Evolutionary conservation across 92 coral and sea anemone species (phyloP).

Genomic region (Phenganax subtilis): DNA sequence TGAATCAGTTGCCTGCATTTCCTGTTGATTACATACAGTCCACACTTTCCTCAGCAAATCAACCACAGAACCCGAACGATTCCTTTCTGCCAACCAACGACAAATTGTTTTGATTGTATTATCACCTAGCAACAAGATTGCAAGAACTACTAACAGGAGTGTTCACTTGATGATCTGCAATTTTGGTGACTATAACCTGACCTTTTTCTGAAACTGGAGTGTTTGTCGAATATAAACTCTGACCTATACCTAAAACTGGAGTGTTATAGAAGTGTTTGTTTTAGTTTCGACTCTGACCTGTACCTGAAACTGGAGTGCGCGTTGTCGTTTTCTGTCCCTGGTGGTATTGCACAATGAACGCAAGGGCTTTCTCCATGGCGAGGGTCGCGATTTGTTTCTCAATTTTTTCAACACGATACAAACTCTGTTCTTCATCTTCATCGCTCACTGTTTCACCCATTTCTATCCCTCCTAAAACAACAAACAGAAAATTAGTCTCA

Average conservation of each 20-base stretch:
- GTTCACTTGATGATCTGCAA: no score
- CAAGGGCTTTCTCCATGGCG: constrained; percentile 23
- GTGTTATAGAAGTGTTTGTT: not conserved
- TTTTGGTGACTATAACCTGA: no score
- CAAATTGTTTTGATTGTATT: constrained; percentile 11
- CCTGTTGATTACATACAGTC: not conserved
- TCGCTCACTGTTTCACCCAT: not conserved
- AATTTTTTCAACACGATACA: constrained; percentile 13
- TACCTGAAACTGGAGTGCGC: not conserved
- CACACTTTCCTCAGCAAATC: constrained; percentile 4
- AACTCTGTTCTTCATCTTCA: not conserved
- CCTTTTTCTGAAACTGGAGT: no score
- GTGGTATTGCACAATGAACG: not conserved
- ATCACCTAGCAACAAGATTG: not conserved
- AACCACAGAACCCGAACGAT: not conserved
- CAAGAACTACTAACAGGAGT: not conserved
- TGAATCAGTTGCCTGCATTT: not conserved
- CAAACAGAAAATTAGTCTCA: not conserved
- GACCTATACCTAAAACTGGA: not conserved
- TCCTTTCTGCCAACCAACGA: constrained; percentile 22
- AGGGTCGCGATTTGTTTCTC: constrained; percentile 16
- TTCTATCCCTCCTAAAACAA: not conserved
- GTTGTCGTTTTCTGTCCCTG: not conserved
- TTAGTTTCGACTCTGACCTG: not conserved
- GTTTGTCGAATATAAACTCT: not conserved